Base-by-base conservation (phyloP, 2,888 invertebrate species). In the Drosophila nigricruria region DNA sequence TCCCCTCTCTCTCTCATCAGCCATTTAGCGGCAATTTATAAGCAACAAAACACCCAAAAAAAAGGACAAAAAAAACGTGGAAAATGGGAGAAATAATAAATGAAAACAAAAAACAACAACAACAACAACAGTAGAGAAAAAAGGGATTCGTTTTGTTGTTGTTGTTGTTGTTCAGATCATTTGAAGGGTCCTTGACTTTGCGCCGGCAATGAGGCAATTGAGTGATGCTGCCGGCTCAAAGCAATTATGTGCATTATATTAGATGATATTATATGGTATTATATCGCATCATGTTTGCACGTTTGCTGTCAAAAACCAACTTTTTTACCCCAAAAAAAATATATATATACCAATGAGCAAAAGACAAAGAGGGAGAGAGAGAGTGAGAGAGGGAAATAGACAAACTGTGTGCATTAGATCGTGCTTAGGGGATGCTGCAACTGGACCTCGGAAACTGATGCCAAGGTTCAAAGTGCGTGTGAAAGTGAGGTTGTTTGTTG, bases 131-230 rank as follows among this genome's bases (percentile, higher is more conserved):
- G 52, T 60, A 66, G 50, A 63, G 59, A 68, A 70, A 77, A 78
- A 70, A 70, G 81, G 89, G 70, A 75, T 68, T 36, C 47, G 18
- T 57, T 53, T 40, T 58, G 14, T 45, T 58, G 50, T 53, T 25
- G 34, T 69, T 75, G 83, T 58, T 20, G 34, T 72, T 75, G 82
- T 79, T 80, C 79, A 82, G 91, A 91, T 92, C 89, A 90, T 91
- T 92, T 92, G 80, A 90, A 88, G 91, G 92, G 91, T 91, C 90
- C 92, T 92, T 92, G 91, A 91, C 92, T 92, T 85, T 82, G 62
- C 78, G 72, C 72, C 74, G 62, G 65, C 77, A 77, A 79, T 70
- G 67, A 77, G 59, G 64, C 81, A 81, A 78, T 79, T 85, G 66
- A 79, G 81, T 73, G 81, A 78, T 79, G 77, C 68, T 80, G 71